Percentiles rank a stretch among this genome's conserved stretches.
These are phyloP conservation scores for Pachycephus smyrnensis DNA, from an alignment of 2,888 invertebrate species.

Conservation along the genomic window DNA sequence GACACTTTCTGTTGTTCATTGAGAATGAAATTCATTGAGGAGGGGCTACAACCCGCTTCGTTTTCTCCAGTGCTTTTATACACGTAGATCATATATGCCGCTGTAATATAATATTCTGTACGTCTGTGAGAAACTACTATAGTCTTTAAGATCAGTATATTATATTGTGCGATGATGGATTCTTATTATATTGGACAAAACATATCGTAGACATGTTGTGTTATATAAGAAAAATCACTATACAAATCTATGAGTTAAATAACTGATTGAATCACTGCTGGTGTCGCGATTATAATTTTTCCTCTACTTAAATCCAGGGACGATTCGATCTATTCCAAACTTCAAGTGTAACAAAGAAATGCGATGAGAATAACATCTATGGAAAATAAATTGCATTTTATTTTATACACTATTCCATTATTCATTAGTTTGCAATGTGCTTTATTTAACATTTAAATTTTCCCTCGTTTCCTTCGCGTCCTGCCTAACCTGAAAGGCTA, in stretches of 20 bases:
- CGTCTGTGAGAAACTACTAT: constrained; percentile 34
- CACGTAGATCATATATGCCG: constrained; percentile 21
- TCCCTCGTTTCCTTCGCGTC: neutral
- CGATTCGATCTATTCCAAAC: neutral
- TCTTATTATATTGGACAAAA: constrained; percentile 3
- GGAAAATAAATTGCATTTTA: neutral
- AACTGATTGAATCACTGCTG: neutral
- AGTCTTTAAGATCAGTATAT: constrained; percentile 1
- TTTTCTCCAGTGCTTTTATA: constrained; percentile 27
- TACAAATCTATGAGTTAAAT: neutral
- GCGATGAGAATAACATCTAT: neutral
- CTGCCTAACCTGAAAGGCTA: neutral
- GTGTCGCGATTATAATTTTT: neutral
- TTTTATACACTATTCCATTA: neutral
- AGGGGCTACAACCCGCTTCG: neutral
- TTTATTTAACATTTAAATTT: neutral
- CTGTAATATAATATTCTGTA: constrained; percentile 24
- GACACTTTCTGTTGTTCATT: neutral
- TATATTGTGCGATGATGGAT: neutral
- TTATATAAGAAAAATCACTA: constrained; percentile 1
- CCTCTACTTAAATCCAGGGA: neutral
- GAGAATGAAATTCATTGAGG: neutral
- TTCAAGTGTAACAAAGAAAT: neutral
- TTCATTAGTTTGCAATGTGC: neutral
- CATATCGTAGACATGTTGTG: constrained; percentile 1